These are phyloP conservation scores for Myotis daubentonii DNA, from an alignment of 2,797 vertebrate species.

Conservation along the genomic window DNA sequence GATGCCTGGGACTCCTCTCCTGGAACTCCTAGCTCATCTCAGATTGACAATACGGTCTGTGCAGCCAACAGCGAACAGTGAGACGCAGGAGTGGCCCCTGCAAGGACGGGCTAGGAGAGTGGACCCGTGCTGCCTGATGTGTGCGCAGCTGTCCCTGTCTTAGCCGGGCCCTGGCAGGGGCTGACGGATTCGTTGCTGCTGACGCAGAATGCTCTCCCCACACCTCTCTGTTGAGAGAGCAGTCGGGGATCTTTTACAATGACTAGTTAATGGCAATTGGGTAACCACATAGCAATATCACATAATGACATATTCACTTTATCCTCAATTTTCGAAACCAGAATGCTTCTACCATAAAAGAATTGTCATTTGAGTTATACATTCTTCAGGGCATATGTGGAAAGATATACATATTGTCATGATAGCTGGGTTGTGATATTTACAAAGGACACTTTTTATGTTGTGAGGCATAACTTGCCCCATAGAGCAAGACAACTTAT, in stretches of 20 bases:
- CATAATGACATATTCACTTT: background rate
- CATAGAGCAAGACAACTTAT: background rate
- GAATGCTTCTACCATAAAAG: background rate
- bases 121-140: fast-evolving
- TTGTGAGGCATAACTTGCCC: background rate
- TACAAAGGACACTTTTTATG: background rate
- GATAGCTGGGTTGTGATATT: fast-evolving
- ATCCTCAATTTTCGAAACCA: background rate
- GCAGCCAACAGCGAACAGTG: background rate
- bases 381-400: background rate
- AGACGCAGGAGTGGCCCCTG: background rate
- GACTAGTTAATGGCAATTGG: background rate
- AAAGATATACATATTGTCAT: background rate
- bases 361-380: background rate
- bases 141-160: background rate
- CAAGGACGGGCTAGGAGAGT: background rate
- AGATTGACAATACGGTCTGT: background rate
- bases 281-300: background rate
- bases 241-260: background rate
- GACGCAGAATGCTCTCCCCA: background rate
- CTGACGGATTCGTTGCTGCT: background rate
- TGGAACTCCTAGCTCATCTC: conserved; percentile 1
- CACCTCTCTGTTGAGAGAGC: background rate
- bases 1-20: background rate
- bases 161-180: background rate